Percentiles rank a stretch among this genome's conserved stretches.
Evolutionary conservation across 2,797 vertebrate species (phyloP).

Genomic region (Ptychobarbus kaznakovi): DNA sequence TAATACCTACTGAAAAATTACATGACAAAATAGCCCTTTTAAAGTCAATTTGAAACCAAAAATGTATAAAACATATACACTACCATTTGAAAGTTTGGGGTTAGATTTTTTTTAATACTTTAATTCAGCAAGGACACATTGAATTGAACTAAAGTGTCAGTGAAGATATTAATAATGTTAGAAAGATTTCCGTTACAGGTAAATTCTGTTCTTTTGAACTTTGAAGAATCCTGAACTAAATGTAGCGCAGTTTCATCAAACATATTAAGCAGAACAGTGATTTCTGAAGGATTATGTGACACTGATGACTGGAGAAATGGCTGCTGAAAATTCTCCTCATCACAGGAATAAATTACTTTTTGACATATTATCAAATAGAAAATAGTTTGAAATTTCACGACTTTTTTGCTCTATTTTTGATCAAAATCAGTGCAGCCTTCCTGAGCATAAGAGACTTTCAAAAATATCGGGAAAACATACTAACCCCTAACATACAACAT

Average conservation of each 20-base stretch:
- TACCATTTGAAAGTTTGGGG: not conserved
- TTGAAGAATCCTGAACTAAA: not conserved
- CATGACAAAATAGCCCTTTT: not conserved
- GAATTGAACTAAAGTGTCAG: not conserved
- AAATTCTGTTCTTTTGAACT: not conserved
- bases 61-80: not conserved
- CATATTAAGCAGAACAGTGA: not conserved
- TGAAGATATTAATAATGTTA: not conserved
- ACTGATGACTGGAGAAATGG: not conserved
- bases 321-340: not conserved
- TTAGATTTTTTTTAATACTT: not conserved
- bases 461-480: not conserved
- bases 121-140: not conserved
- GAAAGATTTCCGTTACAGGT: not conserved
- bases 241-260: not conserved
- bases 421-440: not conserved
- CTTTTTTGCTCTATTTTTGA: not conserved
- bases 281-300: not conserved
- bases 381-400: not conserved
- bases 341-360: not conserved
- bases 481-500: not conserved
- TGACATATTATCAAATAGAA: not conserved
- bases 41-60: not conserved
- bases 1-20: constrained; percentile 12
- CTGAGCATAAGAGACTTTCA: not conserved